Conservation (phyloP, 2,113 vertebrate genomes). For the Barbus barbus region DNA sequence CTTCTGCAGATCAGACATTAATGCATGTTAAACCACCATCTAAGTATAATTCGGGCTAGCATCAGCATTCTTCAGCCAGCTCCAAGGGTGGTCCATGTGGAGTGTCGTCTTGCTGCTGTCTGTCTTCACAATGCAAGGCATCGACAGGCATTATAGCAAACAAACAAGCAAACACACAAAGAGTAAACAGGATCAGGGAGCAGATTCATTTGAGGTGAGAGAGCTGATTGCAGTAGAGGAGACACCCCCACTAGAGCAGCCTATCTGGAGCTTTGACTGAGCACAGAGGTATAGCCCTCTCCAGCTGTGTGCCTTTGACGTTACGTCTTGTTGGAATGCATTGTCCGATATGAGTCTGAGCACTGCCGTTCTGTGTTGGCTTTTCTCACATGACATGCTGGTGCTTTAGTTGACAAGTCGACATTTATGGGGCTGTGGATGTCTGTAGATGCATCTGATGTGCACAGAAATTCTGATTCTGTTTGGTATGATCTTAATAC, state of each 20-base stretch:
- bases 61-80: conserved; percentile 65
- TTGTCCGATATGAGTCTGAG: background rate
- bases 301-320: conserved; percentile 40
- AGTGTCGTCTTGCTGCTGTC: conserved; percentile 49
- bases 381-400: background rate
- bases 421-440: background rate
- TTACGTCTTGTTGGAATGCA: background rate
- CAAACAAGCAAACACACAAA: conserved; percentile 77
- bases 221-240: conserved; percentile 71
- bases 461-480: background rate
- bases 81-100: conserved; percentile 67
- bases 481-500: background rate
- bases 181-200: conserved; percentile 72
- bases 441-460: background rate
- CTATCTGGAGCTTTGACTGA: conserved; percentile 40
- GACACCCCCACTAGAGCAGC: conserved; percentile 38
- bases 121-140: conserved; percentile 27
- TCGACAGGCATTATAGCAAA: conserved; percentile 56
- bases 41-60: conserved; percentile 23
- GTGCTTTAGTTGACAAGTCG: background rate
- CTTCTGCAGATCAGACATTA: background rate
- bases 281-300: conserved; percentile 23
- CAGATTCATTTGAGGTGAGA: conserved; percentile 64
- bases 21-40: conserved; percentile 35
- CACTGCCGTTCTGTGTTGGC: background rate